phyloP scores from a whole-genome alignment of 2,797 vertebrate species.

The Hippoglossus hippoglossus region DNA sequence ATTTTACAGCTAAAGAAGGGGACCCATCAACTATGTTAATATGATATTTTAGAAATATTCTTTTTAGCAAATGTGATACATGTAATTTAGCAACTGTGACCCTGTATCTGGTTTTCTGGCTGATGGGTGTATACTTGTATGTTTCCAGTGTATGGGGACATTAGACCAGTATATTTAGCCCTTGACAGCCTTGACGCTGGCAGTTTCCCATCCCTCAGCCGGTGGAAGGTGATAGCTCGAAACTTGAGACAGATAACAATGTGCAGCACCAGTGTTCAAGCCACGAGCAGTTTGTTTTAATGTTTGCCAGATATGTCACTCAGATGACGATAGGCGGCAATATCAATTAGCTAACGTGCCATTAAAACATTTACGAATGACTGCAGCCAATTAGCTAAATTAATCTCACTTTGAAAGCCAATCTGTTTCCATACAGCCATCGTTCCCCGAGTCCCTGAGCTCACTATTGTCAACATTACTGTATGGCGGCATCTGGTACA shows the following conservation, averaged over 20 bases:
- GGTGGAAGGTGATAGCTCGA: conserved; percentile 50
- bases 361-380: conserved; percentile 45
- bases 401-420: conserved; percentile 16
- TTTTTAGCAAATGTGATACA: too few relatives aligned
- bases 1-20: too few relatives aligned
- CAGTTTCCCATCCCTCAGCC: conserved; percentile 33
- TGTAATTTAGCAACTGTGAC: background rate
- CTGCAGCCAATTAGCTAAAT: conserved; percentile 28
- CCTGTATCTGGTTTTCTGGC: background rate
- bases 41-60: too few relatives aligned
- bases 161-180: background rate
- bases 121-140: background rate
- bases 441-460: background rate
- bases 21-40: too few relatives aligned
- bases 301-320: conserved; percentile 49
- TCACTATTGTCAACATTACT: background rate
- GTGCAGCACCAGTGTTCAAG: conserved; percentile 9
- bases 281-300: conserved; percentile 1
- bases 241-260: conserved; percentile 44
- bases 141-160: background rate
- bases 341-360: conserved; percentile 48
- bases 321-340: conserved; percentile 17
- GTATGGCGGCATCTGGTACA: too few relatives aligned
- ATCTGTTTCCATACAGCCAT: background rate
- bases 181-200: conserved; percentile 18